phyloP scores from a whole-genome alignment of 2,797 vertebrate genomes.

The Pipistrellus pygmaeus region DNA sequence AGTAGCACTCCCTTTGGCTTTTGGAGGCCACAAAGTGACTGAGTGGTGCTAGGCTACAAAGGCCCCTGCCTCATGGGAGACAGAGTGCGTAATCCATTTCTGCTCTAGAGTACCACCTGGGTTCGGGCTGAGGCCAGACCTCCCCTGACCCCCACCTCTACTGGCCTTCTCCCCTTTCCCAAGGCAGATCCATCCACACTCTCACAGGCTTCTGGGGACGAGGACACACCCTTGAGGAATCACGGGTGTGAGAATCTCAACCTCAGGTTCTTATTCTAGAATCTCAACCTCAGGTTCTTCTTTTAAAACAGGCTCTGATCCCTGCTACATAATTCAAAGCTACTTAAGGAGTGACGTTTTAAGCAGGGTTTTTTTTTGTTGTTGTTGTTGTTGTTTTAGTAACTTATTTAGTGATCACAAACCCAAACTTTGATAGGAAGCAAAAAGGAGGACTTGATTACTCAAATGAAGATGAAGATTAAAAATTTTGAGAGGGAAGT shows the following conservation, averaged over 20 bases:
- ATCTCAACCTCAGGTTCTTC: not conserved
- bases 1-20: not conserved
- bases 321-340: not conserved
- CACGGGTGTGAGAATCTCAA: not conserved
- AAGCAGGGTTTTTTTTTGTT: not conserved
- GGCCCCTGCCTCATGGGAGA: not conserved
- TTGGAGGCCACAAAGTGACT: not conserved
- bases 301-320: not conserved
- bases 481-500: not conserved
- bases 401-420: not conserved
- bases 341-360: not conserved
- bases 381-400: not conserved
- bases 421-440: not conserved
- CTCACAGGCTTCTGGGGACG: not conserved
- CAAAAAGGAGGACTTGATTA: not conserved
- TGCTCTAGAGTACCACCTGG: not conserved
- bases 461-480: not conserved
- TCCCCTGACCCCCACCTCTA: not conserved
- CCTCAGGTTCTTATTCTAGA: not conserved
- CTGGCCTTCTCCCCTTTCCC: not conserved
- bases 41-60: not conserved
- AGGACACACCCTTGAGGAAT: not conserved
- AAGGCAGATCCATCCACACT: accelerated
- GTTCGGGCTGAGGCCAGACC: not conserved
- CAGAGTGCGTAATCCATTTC: not conserved